These are phyloP conservation scores for Columba guinea DNA, from an alignment of 2,797 vertebrate species.

Conservation along the genomic window DNA sequence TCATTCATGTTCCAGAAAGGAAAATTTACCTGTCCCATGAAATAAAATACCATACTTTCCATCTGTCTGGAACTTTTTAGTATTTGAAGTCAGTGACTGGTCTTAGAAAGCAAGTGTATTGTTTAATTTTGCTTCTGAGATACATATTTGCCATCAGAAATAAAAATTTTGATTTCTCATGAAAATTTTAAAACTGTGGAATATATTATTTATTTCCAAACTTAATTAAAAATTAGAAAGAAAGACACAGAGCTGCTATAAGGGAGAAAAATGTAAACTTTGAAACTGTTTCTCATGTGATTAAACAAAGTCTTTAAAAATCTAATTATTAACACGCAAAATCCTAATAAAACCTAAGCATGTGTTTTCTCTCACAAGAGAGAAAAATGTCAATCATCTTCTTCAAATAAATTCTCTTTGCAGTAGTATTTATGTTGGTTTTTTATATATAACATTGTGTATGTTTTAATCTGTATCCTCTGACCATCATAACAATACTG, in stretches of 20 bases:
- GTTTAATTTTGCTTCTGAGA: neutral
- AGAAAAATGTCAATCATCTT: neutral
- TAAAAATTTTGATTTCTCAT: neutral
- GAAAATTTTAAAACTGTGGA: neutral
- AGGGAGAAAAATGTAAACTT: neutral
- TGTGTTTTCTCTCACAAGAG: neutral
- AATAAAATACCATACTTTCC: constrained; percentile 40
- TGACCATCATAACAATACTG: neutral
- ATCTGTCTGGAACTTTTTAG: constrained; percentile 40
- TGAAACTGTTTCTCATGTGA: neutral
- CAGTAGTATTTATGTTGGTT: neutral
- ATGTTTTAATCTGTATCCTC: neutral
- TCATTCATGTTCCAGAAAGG: constrained; percentile 79
- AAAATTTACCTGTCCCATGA: constrained; percentile 73
- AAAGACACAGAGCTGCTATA: neutral
- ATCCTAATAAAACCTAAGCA: neutral
- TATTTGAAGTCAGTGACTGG: neutral
- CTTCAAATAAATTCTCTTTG: neutral
- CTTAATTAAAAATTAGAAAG: neutral
- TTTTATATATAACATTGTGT: neutral
- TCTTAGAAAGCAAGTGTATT: neutral
- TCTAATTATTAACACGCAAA: neutral
- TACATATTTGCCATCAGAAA: neutral
- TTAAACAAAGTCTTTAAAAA: neutral
- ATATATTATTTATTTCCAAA: neutral